These are phyloP conservation scores for Erebia epiphron DNA, from an alignment of 2,888 invertebrate genomes.

Conservation along the genomic window DNA sequence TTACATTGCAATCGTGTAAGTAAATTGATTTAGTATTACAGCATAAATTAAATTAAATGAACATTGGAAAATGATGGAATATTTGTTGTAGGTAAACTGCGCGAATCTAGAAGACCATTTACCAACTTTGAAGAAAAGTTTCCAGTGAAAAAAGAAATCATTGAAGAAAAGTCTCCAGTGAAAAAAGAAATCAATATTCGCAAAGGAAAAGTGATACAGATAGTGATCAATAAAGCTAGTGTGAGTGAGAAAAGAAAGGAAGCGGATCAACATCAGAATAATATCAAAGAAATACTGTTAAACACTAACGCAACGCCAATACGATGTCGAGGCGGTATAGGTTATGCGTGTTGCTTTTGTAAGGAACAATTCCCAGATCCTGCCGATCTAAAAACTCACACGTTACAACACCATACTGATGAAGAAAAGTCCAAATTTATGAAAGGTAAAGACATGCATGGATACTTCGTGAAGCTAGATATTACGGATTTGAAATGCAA, in stretches of 20 bases:
- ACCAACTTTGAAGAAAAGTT: constrained; percentile 7
- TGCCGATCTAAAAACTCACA: constrained; percentile 58
- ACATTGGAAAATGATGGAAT: constrained; percentile 34
- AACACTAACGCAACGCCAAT: constrained; percentile 69
- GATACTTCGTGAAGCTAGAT: constrained; percentile 49
- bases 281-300: constrained; percentile 56
- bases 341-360: constrained; percentile 64
- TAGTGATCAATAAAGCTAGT: constrained; percentile 23
- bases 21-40: background rate
- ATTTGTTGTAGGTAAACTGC: constrained; percentile 45
- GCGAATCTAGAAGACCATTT: constrained; percentile 20
- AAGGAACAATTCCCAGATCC: constrained; percentile 53
- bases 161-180: constrained; percentile 17
- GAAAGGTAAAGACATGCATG: constrained; percentile 50
- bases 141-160: constrained; percentile 23
- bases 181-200: constrained; percentile 24
- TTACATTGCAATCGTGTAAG: background rate
- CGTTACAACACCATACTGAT: constrained; percentile 50
- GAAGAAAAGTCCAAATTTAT: constrained; percentile 53
- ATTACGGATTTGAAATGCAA: constrained; percentile 47
- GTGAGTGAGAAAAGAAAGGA: constrained; percentile 32
- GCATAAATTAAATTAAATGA: background rate
- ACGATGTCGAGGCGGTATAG: constrained; percentile 54
- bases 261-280: constrained; percentile 54
- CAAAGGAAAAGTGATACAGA: constrained; percentile 24